Evolutionary conservation across 2,888 invertebrate genomes (phyloP), one percentile per base, ranked within the genome.

Genomic region (Chymomyza procnemis): DNA sequence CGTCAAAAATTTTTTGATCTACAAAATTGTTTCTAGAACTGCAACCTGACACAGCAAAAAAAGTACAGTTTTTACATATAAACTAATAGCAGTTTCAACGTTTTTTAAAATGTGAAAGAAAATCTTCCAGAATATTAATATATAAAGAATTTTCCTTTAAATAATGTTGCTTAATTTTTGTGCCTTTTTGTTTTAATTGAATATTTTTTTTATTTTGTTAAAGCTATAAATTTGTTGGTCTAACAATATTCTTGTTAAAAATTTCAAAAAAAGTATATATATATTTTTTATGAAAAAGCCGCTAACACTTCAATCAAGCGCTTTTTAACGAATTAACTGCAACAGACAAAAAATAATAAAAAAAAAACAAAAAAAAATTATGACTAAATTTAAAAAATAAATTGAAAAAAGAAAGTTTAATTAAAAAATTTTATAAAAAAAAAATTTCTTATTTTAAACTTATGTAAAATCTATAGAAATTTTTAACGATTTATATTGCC

Each of bases 151-250:
- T 81, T 82, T 78, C 6, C 26, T 26, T n/a, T n/a, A n/a, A 26
- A 26, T 6, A 26, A 26, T 6, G 26, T 26, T 41, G 34, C 34
- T 79, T 66, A 16, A 58, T 81, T 85, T 70, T 46, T 30, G 56
- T 56, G 56, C 34, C 59, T 59, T 73, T 80, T 60, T 61, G 70
- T 85, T 75, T 66, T 66, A 22, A 19, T 54, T 77, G n/a, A 16
- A 54, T 74, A 67, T 69, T 71, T 69, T 79, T 78, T 79, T 78
- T 59, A 58, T 59, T 74, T 73, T 67, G 85, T 79, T 69, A 55
- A 75, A 75, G 75, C 80, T 73, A 83, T 74, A 87, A 87, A 87
- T 87, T 87, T 87, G 86, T 87, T 87, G 86, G 86, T 87, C 70
- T 87, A 87, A 87, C 88, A 87, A 87, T 87, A 78, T 81, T 66